A percentile compares a stretch with the other conserved stretches of the same genome.
Evolutionary conservation across 2,113 vertebrate genomes (phyloP).

Genomic region (Coracopsis vasa): DNA sequence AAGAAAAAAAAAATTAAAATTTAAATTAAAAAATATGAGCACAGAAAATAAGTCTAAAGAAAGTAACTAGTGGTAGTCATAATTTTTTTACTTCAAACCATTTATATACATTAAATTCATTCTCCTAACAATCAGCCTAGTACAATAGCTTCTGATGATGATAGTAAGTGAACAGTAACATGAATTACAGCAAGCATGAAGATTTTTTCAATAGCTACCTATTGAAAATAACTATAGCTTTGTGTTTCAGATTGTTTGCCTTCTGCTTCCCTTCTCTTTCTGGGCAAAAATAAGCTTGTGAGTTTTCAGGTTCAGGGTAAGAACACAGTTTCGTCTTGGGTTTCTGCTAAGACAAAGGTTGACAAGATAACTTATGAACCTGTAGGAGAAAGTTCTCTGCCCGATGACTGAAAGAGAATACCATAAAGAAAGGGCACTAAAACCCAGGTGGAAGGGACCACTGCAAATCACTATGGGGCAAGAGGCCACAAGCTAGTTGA

Average conservation of each 20-base stretch:
- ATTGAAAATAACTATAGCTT: background rate
- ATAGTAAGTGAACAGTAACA: background rate
- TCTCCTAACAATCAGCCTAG: background rate
- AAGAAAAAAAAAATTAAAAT: background rate
- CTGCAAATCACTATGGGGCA: background rate
- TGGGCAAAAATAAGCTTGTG: background rate
- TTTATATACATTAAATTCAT: background rate
- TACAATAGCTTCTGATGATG: background rate
- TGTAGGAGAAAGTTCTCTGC: background rate
- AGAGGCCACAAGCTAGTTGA: background rate
- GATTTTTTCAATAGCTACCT: background rate
- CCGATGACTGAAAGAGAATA: background rate
- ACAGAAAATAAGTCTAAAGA: background rate
- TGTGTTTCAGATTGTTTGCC: background rate
- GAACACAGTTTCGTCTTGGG: background rate
- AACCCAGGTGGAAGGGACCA: background rate
- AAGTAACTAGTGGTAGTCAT: background rate
- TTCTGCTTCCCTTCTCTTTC: background rate
- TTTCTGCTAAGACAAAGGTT: background rate
- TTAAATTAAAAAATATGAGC: background rate
- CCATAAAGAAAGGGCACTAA: background rate
- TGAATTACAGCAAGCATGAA: background rate
- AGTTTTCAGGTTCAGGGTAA: background rate
- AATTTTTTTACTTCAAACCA: background rate
- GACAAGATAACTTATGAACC: background rate